These are phyloP conservation scores for Idaea dimidiata DNA, from an alignment of 2,888 invertebrate genomes.

Conservation along the genomic window DNA sequence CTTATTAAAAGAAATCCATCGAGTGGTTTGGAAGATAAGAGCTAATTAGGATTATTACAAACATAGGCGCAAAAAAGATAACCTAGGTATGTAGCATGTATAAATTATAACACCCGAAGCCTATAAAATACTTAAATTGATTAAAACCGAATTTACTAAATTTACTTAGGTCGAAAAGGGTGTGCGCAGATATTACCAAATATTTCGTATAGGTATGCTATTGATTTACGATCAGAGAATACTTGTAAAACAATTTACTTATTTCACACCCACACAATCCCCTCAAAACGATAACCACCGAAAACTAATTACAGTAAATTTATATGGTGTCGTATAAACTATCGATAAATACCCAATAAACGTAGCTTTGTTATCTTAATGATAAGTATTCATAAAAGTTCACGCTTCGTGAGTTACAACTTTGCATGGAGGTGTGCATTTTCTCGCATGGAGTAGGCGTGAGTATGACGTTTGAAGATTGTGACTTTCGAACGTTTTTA, in stretches of 20 bases:
- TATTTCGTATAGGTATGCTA: not conserved
- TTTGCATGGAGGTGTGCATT: not conserved
- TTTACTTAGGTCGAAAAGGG: no score
- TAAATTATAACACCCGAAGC: no score
- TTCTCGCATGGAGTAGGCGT: not conserved
- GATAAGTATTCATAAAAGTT: not conserved
- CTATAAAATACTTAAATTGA: no score
- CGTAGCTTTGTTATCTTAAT: not conserved
- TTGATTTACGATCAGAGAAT: not conserved
- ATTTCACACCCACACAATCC: not conserved
- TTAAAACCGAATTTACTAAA: no score
- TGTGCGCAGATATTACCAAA: no score
- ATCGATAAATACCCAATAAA: not conserved
- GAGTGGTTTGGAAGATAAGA: no score
- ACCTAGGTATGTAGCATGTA: no score
- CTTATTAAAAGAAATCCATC: no score
- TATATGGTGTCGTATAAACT: not conserved
- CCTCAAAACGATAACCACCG: not conserved
- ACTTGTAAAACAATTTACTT: not conserved
- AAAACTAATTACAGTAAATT: not conserved
- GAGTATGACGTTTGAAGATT: not conserved
- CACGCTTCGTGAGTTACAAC: not conserved
- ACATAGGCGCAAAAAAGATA: no score
- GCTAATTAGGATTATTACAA: no score
- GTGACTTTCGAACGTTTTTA: not conserved